A percentile compares a stretch with the other conserved stretches of the same genome.
These are phyloP conservation scores for Larimichthys crocea DNA, from an alignment of 2,113 vertebrate genomes.

Conservation along the genomic window DNA sequence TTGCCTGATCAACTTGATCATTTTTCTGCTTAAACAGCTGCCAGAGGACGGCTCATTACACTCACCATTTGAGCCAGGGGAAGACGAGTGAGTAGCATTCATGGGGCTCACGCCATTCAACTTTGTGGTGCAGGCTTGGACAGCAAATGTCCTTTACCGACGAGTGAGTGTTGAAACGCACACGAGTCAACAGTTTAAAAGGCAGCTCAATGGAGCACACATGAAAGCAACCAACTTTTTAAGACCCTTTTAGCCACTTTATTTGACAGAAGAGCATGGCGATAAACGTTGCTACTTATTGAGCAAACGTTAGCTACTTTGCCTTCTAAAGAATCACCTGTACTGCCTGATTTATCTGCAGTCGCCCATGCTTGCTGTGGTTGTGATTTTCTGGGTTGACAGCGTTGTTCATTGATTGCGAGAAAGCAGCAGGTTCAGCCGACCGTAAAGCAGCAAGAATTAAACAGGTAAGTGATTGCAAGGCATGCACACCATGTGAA, in stretches of 20 bases:
- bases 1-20: conserved; percentile 59
- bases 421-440: conserved; percentile 6
- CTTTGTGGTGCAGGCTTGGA: neutral
- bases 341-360: conserved; percentile 5
- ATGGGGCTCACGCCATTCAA: conserved; percentile 14
- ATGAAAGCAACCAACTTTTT: neutral
- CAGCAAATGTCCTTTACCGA: neutral
- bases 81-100: conserved; percentile 51
- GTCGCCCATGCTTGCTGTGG: neutral
- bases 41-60: conserved; percentile 66
- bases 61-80: conserved; percentile 42
- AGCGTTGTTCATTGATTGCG: neutral
- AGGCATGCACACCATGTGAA: neutral
- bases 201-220: neutral
- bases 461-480: neutral
- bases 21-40: conserved; percentile 68
- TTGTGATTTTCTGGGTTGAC: conserved; percentile 6
- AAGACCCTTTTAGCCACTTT: neutral
- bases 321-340: conserved; percentile 1
- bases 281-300: neutral
- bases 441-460: neutral
- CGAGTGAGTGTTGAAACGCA: conserved; percentile 12
- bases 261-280: neutral
- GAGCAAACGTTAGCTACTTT: neutral
- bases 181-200: neutral